Evolutionary conservation across 2,797 vertebrate genomes (phyloP), one percentile per base, ranked within the genome.

Genomic region (Sparus aurata): DNA sequence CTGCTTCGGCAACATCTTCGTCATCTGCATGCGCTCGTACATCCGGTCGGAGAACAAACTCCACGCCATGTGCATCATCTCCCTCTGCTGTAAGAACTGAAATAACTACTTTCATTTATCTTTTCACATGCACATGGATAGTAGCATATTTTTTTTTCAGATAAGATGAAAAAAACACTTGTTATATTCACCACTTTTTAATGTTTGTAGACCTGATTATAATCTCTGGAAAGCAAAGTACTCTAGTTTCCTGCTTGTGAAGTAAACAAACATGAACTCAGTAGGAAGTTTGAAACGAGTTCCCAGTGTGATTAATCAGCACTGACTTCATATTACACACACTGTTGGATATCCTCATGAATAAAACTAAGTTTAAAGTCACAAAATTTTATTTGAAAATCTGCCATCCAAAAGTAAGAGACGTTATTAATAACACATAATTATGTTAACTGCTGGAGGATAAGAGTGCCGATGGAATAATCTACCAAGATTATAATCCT

Each of bases 1-100:
- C 45, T 99, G 98, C 95, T 96, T 98, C 55, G 98, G 98, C 73
- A 99, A 99, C 92, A 91, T 98, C 92, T 98, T 99, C 69, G 98
- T 99, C 86, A 98, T 99, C 94, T 98, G 97, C 82, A 99, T 97
- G 96, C 95, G 98, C 47, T 97, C 97, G 59, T 98, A 97, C 77
- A 97, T 99, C 91, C 96, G 96, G 69, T 99, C 98, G 0, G 98
- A 99, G 91, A 99, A 99, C 91, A 98, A 98, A 82, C 96, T 98
- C 30, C 97, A 99, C 0, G 97, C 96, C 81, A 96, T 98, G 95
- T 98, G 97, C 77, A 98, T 99, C 92, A 96, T 98, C 88, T 99
- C 98, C 59, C 97, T 99, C 75, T 99, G 98, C 94, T 99, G 98
- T 99, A 91, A 99, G 98, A 27, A 34, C 6, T 7, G 30, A 34